A percentile compares a stretch with the other conserved stretches of the same genome.
Evolutionary conservation across 2,888 invertebrate genomes (phyloP).

Genomic region (Pristionchus entomophagus): DNA sequence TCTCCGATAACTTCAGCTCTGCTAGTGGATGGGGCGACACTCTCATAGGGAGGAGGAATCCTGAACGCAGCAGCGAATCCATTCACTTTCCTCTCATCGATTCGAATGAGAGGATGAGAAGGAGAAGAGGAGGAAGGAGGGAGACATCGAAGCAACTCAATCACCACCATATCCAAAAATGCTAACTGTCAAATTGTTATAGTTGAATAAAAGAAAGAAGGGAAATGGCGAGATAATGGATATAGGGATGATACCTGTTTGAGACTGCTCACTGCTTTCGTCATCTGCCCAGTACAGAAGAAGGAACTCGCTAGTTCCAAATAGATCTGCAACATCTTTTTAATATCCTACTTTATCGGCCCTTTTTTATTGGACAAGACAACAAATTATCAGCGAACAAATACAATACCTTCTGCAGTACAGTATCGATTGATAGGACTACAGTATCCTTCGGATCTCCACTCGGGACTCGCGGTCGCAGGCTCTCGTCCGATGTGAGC

Average conservation of each 20-base stretch:
- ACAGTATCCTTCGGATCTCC: conserved; percentile 1
- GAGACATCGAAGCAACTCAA: not conserved
- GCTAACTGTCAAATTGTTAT: too few relatives aligned
- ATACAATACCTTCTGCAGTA: not conserved
- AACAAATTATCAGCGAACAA: not conserved
- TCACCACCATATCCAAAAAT: too few relatives aligned
- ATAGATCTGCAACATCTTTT: not conserved
- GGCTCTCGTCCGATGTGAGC: not conserved
- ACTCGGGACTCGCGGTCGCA: not conserved
- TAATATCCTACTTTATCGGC: too few relatives aligned
- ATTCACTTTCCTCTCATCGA: conserved; percentile 12
- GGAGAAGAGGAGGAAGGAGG: not conserved
- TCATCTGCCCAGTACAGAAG: conserved; percentile 14
- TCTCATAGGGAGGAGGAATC: not conserved
- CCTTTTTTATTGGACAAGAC: not conserved
- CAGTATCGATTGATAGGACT: not conserved
- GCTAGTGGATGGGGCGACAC: conserved; percentile 1
- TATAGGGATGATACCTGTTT: not conserved
- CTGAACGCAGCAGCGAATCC: conserved; percentile 12
- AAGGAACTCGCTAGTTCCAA: conserved; percentile 16
- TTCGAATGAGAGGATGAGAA: not conserved
- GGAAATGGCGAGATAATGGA: too few relatives aligned
- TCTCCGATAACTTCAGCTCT: not conserved
- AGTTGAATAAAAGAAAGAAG: not conserved
- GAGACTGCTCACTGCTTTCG: not conserved